These are phyloP conservation scores for Anarsia innoxiella DNA, from an alignment of 2,888 invertebrate genomes.

Conservation along the genomic window DNA sequence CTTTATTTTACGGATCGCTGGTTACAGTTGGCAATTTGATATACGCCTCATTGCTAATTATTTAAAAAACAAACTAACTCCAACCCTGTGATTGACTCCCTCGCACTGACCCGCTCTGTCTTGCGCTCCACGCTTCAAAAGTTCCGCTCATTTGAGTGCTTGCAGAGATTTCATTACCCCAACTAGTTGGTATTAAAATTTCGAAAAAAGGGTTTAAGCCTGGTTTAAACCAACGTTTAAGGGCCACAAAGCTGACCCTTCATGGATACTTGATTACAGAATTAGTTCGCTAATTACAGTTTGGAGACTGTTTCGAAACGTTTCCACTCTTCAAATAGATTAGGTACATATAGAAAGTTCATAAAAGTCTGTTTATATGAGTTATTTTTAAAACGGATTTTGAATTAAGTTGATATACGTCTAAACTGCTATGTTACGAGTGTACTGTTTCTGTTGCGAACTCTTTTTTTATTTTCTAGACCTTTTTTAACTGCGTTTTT, in stretches of 20 bases:
- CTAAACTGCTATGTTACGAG: no score
- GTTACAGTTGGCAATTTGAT: no score
- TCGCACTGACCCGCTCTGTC: slow-evolving; percentile 69
- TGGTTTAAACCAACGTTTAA: slow-evolving; percentile 51
- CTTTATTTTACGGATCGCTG: no score
- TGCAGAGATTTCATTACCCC: slow-evolving; percentile 73
- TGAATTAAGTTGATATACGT: no score
- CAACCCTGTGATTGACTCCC: slow-evolving; percentile 59
- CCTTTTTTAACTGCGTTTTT: no score
- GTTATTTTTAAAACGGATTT: no score
- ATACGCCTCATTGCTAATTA: no score
- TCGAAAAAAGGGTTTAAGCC: slow-evolving; percentile 59
- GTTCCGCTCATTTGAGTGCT: slow-evolving; percentile 74
- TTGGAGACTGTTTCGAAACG: slow-evolving; percentile 57
- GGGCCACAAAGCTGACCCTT: slow-evolving; percentile 61
- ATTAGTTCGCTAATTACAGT: slow-evolving; percentile 62
- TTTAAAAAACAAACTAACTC: slow-evolving; percentile 29
- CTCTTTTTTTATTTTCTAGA: no score
- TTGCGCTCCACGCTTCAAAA: slow-evolving; percentile 72
- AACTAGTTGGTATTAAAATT: slow-evolving; percentile 67
- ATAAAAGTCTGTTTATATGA: no score
- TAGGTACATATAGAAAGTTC: no score
- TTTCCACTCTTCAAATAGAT: no score
- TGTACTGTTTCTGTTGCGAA: no score
- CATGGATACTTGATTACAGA: slow-evolving; percentile 60